Percentiles rank a stretch among this genome's conserved stretches.
These are phyloP conservation scores for Mus caroli DNA, from an alignment of 2,797 vertebrate genomes.

Conservation along the genomic window DNA sequence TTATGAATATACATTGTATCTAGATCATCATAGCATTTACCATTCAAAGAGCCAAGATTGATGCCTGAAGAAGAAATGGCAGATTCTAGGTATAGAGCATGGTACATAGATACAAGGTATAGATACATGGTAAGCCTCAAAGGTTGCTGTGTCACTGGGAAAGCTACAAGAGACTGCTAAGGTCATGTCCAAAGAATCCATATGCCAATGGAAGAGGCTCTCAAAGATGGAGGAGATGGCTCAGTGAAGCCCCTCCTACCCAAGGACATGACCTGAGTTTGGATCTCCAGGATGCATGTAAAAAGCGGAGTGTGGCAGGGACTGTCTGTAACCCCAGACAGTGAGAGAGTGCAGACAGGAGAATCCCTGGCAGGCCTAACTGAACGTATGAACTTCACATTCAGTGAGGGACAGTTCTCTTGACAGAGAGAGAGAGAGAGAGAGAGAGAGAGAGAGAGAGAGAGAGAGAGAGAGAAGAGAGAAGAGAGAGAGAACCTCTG, in stretches of 20 bases:
- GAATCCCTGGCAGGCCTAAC: background rate
- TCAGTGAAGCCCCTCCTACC: background rate
- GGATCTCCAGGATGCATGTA: background rate
- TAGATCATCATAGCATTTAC: background rate
- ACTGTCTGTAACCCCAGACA: background rate
- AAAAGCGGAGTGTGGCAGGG: background rate
- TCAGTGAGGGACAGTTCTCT: background rate
- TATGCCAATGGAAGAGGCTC: background rate
- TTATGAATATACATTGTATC: background rate
- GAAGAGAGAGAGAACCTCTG: too few species aligned
- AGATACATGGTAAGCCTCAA: background rate
- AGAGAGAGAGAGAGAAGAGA: too few species aligned
- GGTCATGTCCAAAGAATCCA: background rate
- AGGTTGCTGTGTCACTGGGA: background rate
- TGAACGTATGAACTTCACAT: background rate
- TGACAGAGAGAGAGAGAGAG: background rate
- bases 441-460: background rate
- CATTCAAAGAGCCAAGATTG: background rate
- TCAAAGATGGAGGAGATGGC: background rate
- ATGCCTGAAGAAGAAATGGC: background rate
- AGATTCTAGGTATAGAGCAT: background rate
- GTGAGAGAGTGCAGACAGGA: background rate
- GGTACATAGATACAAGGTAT: background rate
- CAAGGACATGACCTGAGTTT: background rate
- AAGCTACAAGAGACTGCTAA: background rate